Conservation (phyloP, 1,140 invertebrate species). For the Drosophila ficusphila region DNA sequence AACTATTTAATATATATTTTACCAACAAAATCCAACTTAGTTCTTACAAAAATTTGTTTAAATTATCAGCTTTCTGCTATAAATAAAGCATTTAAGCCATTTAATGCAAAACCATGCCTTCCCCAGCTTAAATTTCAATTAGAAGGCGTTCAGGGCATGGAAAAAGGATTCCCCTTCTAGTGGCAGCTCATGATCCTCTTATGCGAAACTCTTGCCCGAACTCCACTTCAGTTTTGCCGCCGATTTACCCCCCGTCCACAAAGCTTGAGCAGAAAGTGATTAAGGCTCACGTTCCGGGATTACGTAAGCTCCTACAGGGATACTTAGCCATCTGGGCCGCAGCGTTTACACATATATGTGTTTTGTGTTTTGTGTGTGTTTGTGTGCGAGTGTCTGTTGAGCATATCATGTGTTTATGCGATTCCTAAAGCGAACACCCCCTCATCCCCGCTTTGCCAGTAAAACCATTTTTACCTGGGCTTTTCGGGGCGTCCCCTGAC, state of each 20-base stretch:
- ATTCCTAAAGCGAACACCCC: slow-evolving; percentile 64
- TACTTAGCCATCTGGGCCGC: slow-evolving; percentile 59
- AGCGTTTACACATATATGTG: slow-evolving; percentile 4
- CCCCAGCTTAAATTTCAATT: slow-evolving; percentile 22
- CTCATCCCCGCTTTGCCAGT: not conserved
- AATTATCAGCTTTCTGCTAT: not conserved
- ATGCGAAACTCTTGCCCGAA: slow-evolving; percentile 27
- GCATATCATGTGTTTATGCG: slow-evolving; percentile 79
- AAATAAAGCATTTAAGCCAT: slow-evolving; percentile 11
- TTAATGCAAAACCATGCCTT: slow-evolving; percentile 18
- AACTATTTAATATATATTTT: no score
- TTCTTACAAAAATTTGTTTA: not conserved
- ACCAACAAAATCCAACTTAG: not conserved
- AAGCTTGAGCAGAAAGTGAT: slow-evolving; percentile 43
- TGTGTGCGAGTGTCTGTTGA: slow-evolving; percentile 36
- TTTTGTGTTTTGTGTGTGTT: slow-evolving; percentile 1
- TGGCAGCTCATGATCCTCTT: slow-evolving; percentile 31
- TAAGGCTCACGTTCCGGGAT: slow-evolving; percentile 61
- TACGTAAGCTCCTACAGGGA: slow-evolving; percentile 79
- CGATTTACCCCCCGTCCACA: not conserved
- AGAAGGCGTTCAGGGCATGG: slow-evolving; percentile 3
- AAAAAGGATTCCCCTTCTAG: slow-evolving; percentile 11
- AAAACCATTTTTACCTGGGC: slow-evolving; percentile 25
- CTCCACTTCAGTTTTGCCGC: slow-evolving; percentile 25
- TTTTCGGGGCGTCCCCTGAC: slow-evolving; percentile 51